Base-by-base conservation (phyloP, 2,113 vertebrate species). In the Vulpes vulpes region DNA sequence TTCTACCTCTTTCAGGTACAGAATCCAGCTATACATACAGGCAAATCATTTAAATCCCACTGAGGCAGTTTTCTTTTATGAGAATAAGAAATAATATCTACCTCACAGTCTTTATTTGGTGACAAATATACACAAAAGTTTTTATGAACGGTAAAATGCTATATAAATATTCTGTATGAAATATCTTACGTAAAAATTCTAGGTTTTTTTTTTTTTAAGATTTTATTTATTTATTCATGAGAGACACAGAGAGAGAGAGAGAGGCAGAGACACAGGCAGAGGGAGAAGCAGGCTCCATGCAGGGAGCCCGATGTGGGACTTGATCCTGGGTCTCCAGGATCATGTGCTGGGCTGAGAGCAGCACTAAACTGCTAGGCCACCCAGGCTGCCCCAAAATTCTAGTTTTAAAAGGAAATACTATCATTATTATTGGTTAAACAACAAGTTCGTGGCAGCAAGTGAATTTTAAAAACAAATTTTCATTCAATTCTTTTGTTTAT, bases 401-500 rank as follows among this genome's bases (percentile, higher is more conserved):
- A 86, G n/a, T 65, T 87, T 93, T 91, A 84, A 93, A 93, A 51
- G 8, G 49, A 95, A 94, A 65, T 7, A 73, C 49, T 62, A 69
- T 49, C 17, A 60, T 38, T 60, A 60, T 35, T 55, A 51, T 79
- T 60, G 35, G 74, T 38, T 71, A 82, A 25, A 65, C 17, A 95
- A 94, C 10, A 94, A 73, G 32, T 82, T 65, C 49, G n/a, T 64
- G 11, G 60, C 67, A 94, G 89, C 86, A 96, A 95, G 1, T 93
- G 15, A 96, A 79, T 23, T 65, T 71, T 80, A 97, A 91, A 71
- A 57, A 89, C 5, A 96, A 60, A 92, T 62, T 93, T 64, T 82
- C 32, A 82, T 91, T 93, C 27, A 88, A 15, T 20, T 82, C 94
- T 86, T 95, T 90, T 81, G 59, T 74, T 95, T 88, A 95, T 88